phyloP scores from a whole-genome alignment of 2,113 vertebrate genomes.

The Rana temporaria region DNA sequence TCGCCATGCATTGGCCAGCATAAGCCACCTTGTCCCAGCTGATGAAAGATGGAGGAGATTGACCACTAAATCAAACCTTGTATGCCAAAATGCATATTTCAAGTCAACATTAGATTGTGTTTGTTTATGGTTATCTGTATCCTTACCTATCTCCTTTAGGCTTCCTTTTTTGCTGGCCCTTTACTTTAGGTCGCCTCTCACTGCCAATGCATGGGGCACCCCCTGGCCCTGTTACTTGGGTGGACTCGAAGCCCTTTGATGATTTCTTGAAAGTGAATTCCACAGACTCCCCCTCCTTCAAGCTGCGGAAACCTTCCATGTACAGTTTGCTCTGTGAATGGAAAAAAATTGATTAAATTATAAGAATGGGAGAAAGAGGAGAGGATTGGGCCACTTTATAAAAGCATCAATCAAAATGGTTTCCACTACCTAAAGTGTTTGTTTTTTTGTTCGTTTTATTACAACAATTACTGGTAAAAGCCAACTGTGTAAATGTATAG shows the following conservation, averaged over 20 bases:
- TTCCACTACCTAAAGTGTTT: too few relatives aligned
- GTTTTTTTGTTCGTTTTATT: too few relatives aligned
- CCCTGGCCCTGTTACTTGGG: slow-evolving; percentile 88
- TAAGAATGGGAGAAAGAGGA: not conserved
- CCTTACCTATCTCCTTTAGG: slow-evolving; percentile 92
- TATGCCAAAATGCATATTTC: too few relatives aligned
- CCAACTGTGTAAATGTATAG: too few relatives aligned
- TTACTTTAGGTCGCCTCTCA: slow-evolving; percentile 91
- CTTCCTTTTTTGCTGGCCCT: slow-evolving; percentile 90
- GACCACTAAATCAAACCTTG: too few relatives aligned
- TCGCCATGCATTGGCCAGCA: too few relatives aligned
- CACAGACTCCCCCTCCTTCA: slow-evolving; percentile 93
- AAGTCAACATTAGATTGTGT: too few relatives aligned
- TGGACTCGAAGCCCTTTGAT: slow-evolving; percentile 92
- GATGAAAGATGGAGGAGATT: too few relatives aligned
- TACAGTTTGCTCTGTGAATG: slow-evolving; percentile 90
- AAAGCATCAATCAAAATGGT: too few relatives aligned
- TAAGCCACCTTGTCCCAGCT: too few relatives aligned
- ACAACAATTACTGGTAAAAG: too few relatives aligned
- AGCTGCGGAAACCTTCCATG: slow-evolving; percentile 98
- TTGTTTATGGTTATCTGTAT: not conserved
- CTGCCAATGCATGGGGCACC: slow-evolving; percentile 92
- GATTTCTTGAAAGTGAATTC: slow-evolving; percentile 98
- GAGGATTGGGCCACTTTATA: not conserved
- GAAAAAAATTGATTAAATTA: not conserved